phyloP scores from a whole-genome alignment of 2,797 vertebrate species.

The Linurgus olivaceus region DNA sequence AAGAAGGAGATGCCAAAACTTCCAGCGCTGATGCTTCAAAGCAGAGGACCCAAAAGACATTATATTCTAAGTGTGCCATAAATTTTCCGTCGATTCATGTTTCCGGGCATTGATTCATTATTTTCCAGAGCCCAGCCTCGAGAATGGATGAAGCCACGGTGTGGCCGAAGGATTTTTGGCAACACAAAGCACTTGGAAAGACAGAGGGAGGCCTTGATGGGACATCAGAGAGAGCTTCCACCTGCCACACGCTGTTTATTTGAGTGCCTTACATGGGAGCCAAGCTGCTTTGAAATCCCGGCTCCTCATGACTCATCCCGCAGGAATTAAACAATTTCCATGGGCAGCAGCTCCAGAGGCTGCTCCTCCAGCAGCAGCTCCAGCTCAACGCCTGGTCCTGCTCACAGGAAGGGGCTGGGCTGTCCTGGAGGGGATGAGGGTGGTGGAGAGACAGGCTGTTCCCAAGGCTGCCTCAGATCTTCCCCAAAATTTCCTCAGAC shows the following conservation, averaged over 20 bases:
- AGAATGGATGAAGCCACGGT: slow-evolving; percentile 40
- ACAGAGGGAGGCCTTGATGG: background rate
- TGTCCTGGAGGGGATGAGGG: background rate
- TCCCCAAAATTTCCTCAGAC: background rate
- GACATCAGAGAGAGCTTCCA: slow-evolving; percentile 64
- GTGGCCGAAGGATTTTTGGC: slow-evolving; percentile 8
- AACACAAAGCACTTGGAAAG: background rate
- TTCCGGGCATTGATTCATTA: slow-evolving; percentile 51
- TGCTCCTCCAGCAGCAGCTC: background rate
- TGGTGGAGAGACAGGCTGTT: background rate
- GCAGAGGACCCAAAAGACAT: background rate
- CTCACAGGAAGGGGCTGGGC: rapidly evolving
- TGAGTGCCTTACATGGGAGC: slow-evolving; percentile 66
- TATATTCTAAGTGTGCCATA: background rate
- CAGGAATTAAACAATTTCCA: slow-evolving; percentile 67
- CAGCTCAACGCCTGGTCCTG: rapidly evolving
- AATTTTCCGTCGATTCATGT: slow-evolving; percentile 44
- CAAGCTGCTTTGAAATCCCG: slow-evolving; percentile 53
- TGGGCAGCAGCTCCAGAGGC: background rate
- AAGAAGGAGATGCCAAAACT: background rate
- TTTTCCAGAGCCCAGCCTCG: background rate
- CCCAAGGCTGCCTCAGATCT: too few species aligned
- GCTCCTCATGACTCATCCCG: slow-evolving; percentile 36
- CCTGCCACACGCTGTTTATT: slow-evolving; percentile 65
- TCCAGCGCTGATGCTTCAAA: background rate